phyloP scores from a whole-genome alignment of 2,113 vertebrate genomes.

The Paedocypris sp. region DNA sequence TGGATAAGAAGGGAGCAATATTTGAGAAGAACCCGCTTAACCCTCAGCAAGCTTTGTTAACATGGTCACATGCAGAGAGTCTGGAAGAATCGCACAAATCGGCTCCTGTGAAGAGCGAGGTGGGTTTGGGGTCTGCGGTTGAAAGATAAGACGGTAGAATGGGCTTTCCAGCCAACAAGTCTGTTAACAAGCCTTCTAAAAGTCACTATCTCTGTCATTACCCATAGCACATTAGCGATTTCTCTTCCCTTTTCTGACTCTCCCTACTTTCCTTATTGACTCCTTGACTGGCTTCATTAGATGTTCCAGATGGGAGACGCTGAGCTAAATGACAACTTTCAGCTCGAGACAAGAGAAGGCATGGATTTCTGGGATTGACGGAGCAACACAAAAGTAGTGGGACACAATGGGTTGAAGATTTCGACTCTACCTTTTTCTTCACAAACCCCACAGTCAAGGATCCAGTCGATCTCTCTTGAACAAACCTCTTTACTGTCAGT shows the following conservation, averaged over 20 bases:
- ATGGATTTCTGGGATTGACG: conserved; percentile 23
- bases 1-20: neutral
- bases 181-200: conserved; percentile 34
- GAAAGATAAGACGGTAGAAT: conserved; percentile 44
- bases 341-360: conserved; percentile 7
- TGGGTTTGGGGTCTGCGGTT: conserved; percentile 38
- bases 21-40: neutral
- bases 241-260: conserved; percentile 32
- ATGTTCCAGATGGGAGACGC: conserved; percentile 40
- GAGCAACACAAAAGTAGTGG: conserved; percentile 1
- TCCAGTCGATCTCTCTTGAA: neutral
- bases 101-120: conserved; percentile 24
- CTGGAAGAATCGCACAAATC: neutral
- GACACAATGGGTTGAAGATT: conserved; percentile 5
- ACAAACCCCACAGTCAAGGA: neutral
- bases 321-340: conserved; percentile 39
- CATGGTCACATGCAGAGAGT: neutral
- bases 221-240: conserved; percentile 43
- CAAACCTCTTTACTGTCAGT: neutral
- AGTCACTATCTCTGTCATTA: conserved; percentile 50
- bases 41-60: conserved; percentile 17
- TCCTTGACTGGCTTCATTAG: conserved; percentile 44
- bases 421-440: neutral
- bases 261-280: conserved; percentile 50
- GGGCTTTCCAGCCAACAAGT: conserved; percentile 28